These are phyloP conservation scores for Meandrina meandrites DNA, from an alignment of 92 coral and sea anemone species.

Conservation along the genomic window DNA sequence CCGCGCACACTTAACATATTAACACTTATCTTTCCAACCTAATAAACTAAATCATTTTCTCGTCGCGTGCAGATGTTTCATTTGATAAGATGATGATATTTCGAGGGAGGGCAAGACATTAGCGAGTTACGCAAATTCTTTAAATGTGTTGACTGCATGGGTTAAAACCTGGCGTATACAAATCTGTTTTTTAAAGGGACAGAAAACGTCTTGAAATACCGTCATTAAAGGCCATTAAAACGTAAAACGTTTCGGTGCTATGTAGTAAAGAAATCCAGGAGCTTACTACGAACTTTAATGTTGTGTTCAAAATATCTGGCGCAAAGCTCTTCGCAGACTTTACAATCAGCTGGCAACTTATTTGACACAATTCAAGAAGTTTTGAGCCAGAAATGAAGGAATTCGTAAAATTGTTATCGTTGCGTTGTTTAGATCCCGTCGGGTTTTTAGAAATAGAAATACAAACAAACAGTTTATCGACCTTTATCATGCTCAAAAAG, in stretches of 20 bases:
- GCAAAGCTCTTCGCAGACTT: background rate
- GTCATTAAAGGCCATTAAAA: background rate
- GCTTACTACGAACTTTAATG: background rate
- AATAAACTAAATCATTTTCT: background rate
- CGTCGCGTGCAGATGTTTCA: background rate
- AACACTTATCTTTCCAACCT: background rate
- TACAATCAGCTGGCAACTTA: background rate
- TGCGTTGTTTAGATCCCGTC: background rate
- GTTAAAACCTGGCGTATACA: background rate
- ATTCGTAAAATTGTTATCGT: background rate
- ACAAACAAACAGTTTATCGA: background rate
- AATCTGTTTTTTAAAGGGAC: background rate
- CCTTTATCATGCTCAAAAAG: background rate
- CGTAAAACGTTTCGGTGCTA: background rate
- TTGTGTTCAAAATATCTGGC: too few relatives aligned
- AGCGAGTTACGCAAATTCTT: background rate
- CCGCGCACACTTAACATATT: background rate
- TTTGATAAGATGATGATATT: background rate
- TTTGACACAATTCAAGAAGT: background rate
- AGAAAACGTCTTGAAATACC: background rate
- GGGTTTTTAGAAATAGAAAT: background rate
- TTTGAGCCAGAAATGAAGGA: background rate
- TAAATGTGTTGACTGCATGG: background rate
- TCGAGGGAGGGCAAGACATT: background rate
- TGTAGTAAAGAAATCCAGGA: background rate